Evolutionary conservation across 2,888 invertebrate species (phyloP).

Genomic region (Drosophila nigritarsus): DNA sequence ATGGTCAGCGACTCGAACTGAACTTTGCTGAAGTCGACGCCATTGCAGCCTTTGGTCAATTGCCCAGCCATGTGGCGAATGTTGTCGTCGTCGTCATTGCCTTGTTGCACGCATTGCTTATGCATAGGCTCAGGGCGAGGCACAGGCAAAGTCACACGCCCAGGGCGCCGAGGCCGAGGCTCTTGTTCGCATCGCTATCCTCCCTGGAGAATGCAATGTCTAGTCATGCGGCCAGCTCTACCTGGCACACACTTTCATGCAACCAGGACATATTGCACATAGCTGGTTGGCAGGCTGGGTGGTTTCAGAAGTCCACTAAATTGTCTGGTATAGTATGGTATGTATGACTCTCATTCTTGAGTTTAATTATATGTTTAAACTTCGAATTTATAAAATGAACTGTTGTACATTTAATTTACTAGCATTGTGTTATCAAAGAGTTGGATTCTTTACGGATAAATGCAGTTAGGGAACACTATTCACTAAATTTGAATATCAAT

Average conservation of each 20-base stretch:
- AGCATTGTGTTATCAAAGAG: neutral
- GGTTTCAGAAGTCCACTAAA: conserved; percentile 26
- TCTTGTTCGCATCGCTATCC: conserved; percentile 32
- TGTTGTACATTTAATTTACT: neutral
- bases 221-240: conserved; percentile 63
- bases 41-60: conserved; percentile 67
- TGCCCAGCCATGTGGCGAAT: conserved; percentile 62
- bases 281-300: conserved; percentile 18
- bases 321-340: neutral
- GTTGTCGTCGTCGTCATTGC: conserved; percentile 25
- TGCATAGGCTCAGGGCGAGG: conserved; percentile 60
- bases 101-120: conserved; percentile 65
- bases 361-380: neutral
- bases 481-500: neutral
- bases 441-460: neutral
- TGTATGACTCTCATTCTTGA: neutral
- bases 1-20: conserved; percentile 18
- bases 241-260: conserved; percentile 22
- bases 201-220: conserved; percentile 62
- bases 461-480: neutral
- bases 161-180: conserved; percentile 18
- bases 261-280: conserved; percentile 39
- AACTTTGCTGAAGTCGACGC: conserved; percentile 19
- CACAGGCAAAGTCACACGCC: conserved; percentile 6
- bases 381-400: neutral